Percentiles rank a stretch among this genome's conserved stretches.
Conservation (phyloP, 2,888 invertebrate genomes). For the Gibbula magus region DNA sequence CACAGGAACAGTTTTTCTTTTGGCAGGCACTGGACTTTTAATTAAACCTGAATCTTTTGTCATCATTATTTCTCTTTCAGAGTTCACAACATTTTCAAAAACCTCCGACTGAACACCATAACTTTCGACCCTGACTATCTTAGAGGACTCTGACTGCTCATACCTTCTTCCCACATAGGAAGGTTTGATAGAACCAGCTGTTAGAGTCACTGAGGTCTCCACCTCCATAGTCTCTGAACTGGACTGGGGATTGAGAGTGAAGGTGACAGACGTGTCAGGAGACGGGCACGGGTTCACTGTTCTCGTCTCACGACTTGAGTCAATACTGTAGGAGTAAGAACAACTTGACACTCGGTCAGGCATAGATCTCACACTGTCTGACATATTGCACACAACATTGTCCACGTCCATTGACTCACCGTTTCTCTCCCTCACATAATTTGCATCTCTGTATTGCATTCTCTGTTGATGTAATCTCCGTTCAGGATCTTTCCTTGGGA, state of each 20-base stretch:
- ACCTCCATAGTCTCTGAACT: conserved; percentile 20
- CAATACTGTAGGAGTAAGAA: neutral
- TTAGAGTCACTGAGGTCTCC: conserved; percentile 14
- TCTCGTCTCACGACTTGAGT: neutral
- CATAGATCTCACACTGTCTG: neutral
- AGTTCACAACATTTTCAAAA: conserved; percentile 62
- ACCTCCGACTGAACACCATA: conserved; percentile 45
- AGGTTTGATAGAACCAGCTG: neutral
- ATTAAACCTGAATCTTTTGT: conserved; percentile 31
- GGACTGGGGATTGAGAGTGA: neutral
- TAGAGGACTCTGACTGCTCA: conserved; percentile 37
- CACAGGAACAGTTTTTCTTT: conserved; percentile 8
- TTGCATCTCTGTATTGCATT: neutral
- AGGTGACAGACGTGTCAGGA: conserved; percentile 11
- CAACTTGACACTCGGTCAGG: neutral
- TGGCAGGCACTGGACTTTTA: neutral
- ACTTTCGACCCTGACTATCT: conserved; percentile 32
- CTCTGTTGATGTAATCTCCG: conserved; percentile 8
- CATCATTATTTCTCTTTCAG: conserved; percentile 57
- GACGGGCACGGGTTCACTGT: neutral
- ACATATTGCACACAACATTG: neutral
- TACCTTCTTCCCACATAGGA: neutral
- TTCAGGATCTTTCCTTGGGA: conserved; percentile 15
- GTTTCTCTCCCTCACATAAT: neutral
- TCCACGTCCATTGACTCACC: neutral